A percentile compares a stretch with the other conserved stretches of the same genome.
phyloP scores from a whole-genome alignment of 2,888 invertebrate species.

The Diloba caeruleocephala region DNA sequence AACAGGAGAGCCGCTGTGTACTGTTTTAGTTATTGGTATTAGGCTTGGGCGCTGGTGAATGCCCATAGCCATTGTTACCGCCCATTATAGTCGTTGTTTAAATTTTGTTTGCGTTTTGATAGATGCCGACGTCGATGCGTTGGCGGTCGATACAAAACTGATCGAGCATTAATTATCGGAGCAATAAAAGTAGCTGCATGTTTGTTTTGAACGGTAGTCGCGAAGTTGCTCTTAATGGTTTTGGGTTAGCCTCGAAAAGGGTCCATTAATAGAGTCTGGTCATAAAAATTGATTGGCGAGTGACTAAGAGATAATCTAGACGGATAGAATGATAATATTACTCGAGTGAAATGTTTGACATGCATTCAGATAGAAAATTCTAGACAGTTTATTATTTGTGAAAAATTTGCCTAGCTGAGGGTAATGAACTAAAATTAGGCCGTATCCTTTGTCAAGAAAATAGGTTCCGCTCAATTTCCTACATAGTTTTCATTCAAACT shows the following conservation, averaged over 20 bases:
- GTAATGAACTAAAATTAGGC: too few species aligned
- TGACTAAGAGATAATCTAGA: constrained; percentile 21
- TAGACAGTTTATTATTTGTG: too few species aligned
- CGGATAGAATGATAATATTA: too few species aligned
- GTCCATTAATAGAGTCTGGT: constrained; percentile 27
- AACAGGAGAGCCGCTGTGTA: constrained; percentile 82
- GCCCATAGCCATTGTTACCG: constrained; percentile 67
- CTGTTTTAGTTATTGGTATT: constrained; percentile 86
- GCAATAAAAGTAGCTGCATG: constrained; percentile 67
- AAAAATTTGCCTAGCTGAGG: too few species aligned
- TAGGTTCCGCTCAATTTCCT: too few species aligned
- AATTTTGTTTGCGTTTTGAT: constrained; percentile 65
- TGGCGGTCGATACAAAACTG: constrained; percentile 65
- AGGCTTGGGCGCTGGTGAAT: constrained; percentile 70
- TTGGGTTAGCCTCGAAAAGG: constrained; percentile 35
- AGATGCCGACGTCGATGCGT: constrained; percentile 61
- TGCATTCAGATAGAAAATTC: too few species aligned
- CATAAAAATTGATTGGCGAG: constrained; percentile 26
- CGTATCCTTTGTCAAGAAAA: too few species aligned
- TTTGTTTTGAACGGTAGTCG: constrained; percentile 74
- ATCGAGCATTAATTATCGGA: constrained; percentile 76
- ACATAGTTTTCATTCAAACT: too few species aligned
- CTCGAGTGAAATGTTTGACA: too few species aligned
- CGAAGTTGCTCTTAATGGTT: constrained; percentile 54
- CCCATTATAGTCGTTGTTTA: constrained; percentile 54